Conservation (phyloP, 2,888 invertebrate genomes). For the Dolichopus griseipennis region DNA sequence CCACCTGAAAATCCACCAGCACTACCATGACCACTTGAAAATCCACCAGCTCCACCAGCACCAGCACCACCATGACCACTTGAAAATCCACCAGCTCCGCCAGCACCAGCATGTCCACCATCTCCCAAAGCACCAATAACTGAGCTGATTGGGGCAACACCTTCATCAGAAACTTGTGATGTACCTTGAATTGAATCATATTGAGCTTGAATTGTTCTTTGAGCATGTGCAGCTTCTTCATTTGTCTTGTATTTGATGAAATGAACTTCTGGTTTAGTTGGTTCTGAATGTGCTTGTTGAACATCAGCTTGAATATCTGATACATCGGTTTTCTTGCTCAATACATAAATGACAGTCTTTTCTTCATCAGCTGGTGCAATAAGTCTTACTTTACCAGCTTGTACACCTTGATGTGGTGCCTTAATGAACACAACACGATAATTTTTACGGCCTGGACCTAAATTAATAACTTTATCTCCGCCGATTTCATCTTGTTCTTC, state of each 20-base stretch:
- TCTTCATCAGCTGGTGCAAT: constrained; percentile 39
- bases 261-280: constrained; percentile 42
- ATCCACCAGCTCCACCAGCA: constrained; percentile 14
- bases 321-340: constrained; percentile 38
- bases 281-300: constrained; percentile 34
- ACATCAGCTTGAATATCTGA: constrained; percentile 37
- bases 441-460: constrained; percentile 40
- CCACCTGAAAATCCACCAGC: constrained; percentile 14
- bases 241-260: constrained; percentile 44
- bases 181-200: constrained; percentile 41
- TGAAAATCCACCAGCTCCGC: background rate
- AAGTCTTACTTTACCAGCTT: constrained; percentile 36
- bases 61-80: constrained; percentile 6
- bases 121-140: constrained; percentile 37
- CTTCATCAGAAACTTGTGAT: constrained; percentile 40
- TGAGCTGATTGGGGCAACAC: constrained; percentile 39
- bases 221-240: constrained; percentile 41
- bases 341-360: constrained; percentile 43
- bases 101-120: constrained; percentile 10
- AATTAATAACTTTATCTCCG: constrained; percentile 36
- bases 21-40: constrained; percentile 19
- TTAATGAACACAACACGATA: constrained; percentile 43
- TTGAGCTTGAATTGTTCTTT: constrained; percentile 41
- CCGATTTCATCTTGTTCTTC: constrained; percentile 37
- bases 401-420: constrained; percentile 35